phyloP scores from a whole-genome alignment of 2,797 vertebrate genomes.

The Cirrhinus molitorella region DNA sequence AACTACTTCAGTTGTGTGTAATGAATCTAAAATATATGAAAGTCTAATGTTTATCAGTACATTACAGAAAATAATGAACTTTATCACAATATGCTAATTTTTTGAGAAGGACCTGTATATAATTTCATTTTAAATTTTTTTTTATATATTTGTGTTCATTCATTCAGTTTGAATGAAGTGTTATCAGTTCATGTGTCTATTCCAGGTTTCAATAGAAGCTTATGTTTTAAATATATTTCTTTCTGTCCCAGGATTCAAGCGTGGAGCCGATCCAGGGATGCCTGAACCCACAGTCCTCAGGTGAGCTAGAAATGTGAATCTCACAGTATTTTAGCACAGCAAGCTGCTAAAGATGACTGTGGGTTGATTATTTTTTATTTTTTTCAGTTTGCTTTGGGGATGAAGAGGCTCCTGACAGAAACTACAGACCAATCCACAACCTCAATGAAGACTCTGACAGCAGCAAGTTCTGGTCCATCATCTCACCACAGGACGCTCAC shows the following conservation, averaged over 20 bases:
- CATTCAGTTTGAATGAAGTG: too few species aligned
- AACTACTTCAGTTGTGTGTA: too few species aligned
- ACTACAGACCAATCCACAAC: not conserved
- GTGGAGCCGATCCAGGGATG: constrained; percentile 67
- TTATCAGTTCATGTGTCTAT: too few species aligned
- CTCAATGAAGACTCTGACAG: not conserved
- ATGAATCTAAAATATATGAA: too few species aligned
- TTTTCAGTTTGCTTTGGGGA: constrained; percentile 75
- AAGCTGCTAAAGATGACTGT: not conserved
- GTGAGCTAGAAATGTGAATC: constrained; percentile 47
- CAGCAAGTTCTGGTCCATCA: not conserved
- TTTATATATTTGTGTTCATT: too few species aligned
- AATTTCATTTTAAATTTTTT: too few species aligned
- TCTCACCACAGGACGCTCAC: not conserved
- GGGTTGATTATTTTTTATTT: not conserved
- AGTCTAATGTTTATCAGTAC: too few species aligned
- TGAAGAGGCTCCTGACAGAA: constrained; percentile 61
- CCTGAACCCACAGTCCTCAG: constrained; percentile 64
- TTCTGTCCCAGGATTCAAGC: constrained; percentile 59
- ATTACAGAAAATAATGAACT: too few species aligned
- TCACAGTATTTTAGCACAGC: not conserved
- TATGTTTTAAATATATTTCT: not conserved
- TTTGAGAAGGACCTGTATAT: too few species aligned
- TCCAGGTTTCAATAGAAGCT: not conserved
- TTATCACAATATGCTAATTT: too few species aligned